Evolutionary conservation across 2,113 vertebrate genomes (phyloP).

Genomic region (Rhodinocichla rosea): DNA sequence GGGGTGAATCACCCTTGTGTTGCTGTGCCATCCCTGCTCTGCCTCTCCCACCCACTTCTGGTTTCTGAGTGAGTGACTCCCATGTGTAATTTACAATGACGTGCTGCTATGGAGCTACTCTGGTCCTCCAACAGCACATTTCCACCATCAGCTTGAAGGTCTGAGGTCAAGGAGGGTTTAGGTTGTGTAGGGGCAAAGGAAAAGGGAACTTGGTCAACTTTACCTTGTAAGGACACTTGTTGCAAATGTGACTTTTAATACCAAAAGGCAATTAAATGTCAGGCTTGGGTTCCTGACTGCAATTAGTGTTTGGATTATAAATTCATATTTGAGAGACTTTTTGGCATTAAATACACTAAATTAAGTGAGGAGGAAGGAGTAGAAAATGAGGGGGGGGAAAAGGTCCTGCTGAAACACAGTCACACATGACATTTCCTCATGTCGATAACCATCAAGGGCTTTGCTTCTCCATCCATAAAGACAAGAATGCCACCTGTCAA

Average conservation of each 20-base stretch:
- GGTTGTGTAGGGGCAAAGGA: not conserved
- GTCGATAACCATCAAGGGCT: slow-evolving; percentile 91
- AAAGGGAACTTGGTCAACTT: not conserved
- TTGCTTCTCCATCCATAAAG: slow-evolving; percentile 83
- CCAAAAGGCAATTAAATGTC: slow-evolving; percentile 65
- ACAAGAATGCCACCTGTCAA: slow-evolving; percentile 93
- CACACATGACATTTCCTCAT: slow-evolving; percentile 89
- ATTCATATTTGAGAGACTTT: slow-evolving; percentile 60
- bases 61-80: not conserved
- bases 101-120: not conserved
- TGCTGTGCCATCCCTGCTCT: not conserved
- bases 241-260: slow-evolving; percentile 74
- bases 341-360: slow-evolving; percentile 69
- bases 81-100: not conserved
- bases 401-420: slow-evolving; percentile 68
- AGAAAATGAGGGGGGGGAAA: slow-evolving; percentile 33
- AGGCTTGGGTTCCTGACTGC: slow-evolving; percentile 48
- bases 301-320: slow-evolving; percentile 66
- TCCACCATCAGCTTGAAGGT: not conserved
- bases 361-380: slow-evolving; percentile 32
- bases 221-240: slow-evolving; percentile 12
- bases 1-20: not conserved
- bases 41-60: not conserved
- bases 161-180: not conserved
- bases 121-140: not conserved